Conservation (phyloP, 2,113 vertebrate genomes). For the Illadopsis cleaveri region DNA sequence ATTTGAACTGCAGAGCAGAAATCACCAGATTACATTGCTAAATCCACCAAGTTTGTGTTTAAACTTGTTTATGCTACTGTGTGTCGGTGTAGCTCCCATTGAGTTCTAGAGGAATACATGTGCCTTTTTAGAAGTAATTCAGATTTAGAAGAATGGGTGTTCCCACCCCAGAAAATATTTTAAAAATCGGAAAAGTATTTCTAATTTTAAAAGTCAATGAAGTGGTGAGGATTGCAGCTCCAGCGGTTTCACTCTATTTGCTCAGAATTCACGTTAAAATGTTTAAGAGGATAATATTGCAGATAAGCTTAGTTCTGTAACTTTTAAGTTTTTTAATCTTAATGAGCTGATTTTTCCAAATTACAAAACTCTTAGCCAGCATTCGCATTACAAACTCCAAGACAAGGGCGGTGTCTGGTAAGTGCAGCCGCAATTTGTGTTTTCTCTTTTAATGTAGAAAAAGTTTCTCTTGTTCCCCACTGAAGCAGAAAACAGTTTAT, state of each 20-base stretch:
- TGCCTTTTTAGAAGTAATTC: not conserved
- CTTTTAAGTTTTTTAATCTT: slow-evolving; percentile 29
- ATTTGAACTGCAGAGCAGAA: not conserved
- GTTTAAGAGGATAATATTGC: slow-evolving; percentile 28
- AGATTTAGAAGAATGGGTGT: not conserved
- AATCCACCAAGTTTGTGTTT: not conserved
- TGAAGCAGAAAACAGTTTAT: not conserved
- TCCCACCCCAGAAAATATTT: not conserved
- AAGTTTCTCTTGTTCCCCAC: not conserved
- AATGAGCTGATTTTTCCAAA: slow-evolving; percentile 58
- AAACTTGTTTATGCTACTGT: not conserved
- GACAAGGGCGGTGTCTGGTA: not conserved
- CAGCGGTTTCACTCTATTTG: not conserved
- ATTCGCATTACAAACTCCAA: not conserved
- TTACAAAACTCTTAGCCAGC: slow-evolving; percentile 10
- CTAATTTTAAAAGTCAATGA: not conserved
- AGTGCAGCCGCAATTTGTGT: not conserved
- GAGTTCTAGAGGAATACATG: not conserved
- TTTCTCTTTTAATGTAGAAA: not conserved
- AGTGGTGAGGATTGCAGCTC: not conserved
- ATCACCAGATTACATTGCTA: not conserved
- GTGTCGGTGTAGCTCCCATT: accelerated
- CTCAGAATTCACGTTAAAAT: slow-evolving; percentile 17
- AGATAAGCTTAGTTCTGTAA: slow-evolving; percentile 15
- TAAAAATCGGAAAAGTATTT: not conserved